phyloP scores from a whole-genome alignment of 2,888 invertebrate genomes.

The Tachina fera region DNA sequence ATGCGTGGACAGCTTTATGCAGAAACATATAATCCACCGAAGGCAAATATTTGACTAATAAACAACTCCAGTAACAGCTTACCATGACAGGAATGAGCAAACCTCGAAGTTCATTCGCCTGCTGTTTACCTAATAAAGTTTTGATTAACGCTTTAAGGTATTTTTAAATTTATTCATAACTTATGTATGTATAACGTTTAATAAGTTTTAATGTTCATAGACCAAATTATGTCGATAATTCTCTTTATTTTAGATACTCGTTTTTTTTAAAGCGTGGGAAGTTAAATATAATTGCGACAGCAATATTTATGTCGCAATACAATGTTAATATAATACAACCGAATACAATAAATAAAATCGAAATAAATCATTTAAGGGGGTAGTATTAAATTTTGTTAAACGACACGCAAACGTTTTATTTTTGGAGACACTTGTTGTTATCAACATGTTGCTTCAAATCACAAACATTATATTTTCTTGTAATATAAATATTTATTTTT shows the following conservation, averaged over 20 bases:
- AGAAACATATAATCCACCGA: no score
- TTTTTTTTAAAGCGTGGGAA: constrained; percentile 55
- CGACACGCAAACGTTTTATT: constrained; percentile 59
- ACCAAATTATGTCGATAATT: constrained; percentile 49
- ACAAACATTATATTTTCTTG: constrained; percentile 46
- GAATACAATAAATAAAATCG: constrained; percentile 18
- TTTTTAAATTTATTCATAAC: background rate
- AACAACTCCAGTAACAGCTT: no score
- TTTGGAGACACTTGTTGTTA: constrained; percentile 59
- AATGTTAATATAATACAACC: background rate
- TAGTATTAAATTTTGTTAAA: constrained; percentile 2
- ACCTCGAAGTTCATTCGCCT: background rate
- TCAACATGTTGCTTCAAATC: constrained; percentile 57
- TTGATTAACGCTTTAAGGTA: background rate
- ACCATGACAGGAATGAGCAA: no score
- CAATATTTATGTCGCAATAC: background rate
- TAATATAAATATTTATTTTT: constrained; percentile 5
- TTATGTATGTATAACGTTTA: background rate
- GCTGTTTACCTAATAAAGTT: background rate
- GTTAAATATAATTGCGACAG: background rate
- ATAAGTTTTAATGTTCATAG: constrained; percentile 8
- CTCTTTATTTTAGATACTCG: constrained; percentile 26
- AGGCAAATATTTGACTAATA: no score
- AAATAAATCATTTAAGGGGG: constrained; percentile 45
- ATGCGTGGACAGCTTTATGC: no score